Evolutionary conservation across 1,140 invertebrate genomes (phyloP).

Genomic region (Thaumetopoea pityocampa): DNA sequence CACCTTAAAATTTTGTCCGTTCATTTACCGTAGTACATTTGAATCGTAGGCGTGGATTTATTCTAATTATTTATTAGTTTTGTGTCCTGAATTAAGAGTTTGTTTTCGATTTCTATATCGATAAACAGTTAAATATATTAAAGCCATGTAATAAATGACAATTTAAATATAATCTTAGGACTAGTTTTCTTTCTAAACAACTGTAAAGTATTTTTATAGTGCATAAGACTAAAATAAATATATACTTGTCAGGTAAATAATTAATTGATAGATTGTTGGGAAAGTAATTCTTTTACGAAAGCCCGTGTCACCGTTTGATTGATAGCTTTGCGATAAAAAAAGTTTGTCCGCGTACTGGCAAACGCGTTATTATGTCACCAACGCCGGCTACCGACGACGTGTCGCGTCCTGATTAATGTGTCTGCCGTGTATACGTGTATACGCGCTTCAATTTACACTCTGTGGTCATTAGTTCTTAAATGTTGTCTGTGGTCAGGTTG

Average conservation of each 20-base stretch:
- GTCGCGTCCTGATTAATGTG: conserved; percentile 54
- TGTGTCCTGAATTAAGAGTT: no score
- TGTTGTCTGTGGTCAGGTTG: conserved; percentile 28
- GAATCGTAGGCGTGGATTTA: no score
- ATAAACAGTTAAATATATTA: no score
- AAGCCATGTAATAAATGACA: no score
- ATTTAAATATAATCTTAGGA: no score
- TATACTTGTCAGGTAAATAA: conserved; percentile 17
- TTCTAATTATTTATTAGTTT: no score
- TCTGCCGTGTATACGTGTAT: conserved; percentile 21
- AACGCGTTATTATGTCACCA: conserved; percentile 61
- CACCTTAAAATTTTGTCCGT: no score
- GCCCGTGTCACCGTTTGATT: conserved; percentile 47
- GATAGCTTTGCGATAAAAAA: conserved; percentile 52
- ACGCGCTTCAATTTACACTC: conserved; percentile 32
- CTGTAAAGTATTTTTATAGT: not conserved
- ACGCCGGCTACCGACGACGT: conserved; percentile 26
- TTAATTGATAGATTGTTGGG: conserved; percentile 19
- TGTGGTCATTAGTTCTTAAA: conserved; percentile 26
- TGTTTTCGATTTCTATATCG: no score
- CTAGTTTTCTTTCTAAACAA: no score
- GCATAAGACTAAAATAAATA: conserved; percentile 13
- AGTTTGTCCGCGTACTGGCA: conserved; percentile 36
- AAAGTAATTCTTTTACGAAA: conserved; percentile 60
- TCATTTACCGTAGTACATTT: no score